Evolutionary conservation across 2,113 vertebrate species (phyloP).

Genomic region (Bos indicus): DNA sequence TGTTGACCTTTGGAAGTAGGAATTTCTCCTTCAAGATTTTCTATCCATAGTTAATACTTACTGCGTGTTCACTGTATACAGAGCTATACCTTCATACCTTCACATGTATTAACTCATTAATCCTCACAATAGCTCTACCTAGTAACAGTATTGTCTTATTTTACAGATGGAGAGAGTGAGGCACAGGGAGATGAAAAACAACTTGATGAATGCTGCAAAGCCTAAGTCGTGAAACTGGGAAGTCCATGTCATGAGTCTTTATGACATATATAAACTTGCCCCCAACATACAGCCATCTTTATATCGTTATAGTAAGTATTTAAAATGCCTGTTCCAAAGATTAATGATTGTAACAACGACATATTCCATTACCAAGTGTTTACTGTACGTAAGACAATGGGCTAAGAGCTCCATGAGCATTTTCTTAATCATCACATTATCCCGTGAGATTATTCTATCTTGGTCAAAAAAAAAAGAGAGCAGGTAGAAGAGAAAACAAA

Average conservation of each 20-base stretch:
- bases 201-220: not conserved
- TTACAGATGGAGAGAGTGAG: not conserved
- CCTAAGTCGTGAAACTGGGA: accelerated
- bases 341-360: too few relatives aligned
- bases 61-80: too few relatives aligned
- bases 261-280: too few relatives aligned
- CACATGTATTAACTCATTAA: too few relatives aligned
- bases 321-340: not conserved
- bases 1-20: too few relatives aligned
- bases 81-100: not conserved
- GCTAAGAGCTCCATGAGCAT: too few relatives aligned
- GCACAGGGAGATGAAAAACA: not conserved
- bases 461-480: not conserved
- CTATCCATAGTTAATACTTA: too few relatives aligned
- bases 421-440: too few relatives aligned
- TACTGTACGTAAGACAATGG: too few relatives aligned
- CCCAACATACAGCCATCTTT: too few relatives aligned
- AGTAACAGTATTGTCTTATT: not conserved
- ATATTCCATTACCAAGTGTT: too few relatives aligned
- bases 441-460: accelerated
- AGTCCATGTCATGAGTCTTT: not conserved
- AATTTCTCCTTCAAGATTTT: too few relatives aligned
- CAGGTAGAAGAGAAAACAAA: not conserved
- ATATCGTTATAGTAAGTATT: not conserved
- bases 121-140: accelerated